These are phyloP conservation scores for Theonella swinhoei DNA, from an alignment of 37 sponge, comb jelly and placozoan genomes.

Conservation along the genomic window DNA sequence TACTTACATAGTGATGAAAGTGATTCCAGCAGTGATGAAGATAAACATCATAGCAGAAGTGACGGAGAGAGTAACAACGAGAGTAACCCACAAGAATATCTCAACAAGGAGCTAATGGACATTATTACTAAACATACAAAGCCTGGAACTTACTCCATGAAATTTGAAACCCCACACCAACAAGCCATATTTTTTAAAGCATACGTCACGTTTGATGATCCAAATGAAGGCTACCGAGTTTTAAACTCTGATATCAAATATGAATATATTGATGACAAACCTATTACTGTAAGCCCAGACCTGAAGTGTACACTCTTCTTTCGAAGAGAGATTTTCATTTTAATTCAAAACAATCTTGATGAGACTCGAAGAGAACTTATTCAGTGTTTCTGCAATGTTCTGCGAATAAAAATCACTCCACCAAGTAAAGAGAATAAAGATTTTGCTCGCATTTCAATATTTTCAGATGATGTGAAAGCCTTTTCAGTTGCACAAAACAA, in stretches of 20 bases:
- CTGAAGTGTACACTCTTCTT: slow-evolving; percentile 31
- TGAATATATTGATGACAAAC: slow-evolving; percentile 8
- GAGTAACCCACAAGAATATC: no score
- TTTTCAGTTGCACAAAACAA: slow-evolving; percentile 19
- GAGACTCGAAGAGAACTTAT: not conserved
- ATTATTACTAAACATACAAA: not conserved
- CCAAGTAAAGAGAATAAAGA: not conserved
- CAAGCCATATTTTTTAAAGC: slow-evolving; percentile 4
- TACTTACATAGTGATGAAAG: not conserved
- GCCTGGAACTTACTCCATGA: slow-evolving; percentile 4
- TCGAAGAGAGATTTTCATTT: slow-evolving; percentile 1
- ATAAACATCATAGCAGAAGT: not conserved
- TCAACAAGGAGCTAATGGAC: not conserved
- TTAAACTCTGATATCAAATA: not conserved
- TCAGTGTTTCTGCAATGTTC: not conserved
- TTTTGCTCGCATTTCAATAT: slow-evolving; percentile 1
- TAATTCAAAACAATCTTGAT: slow-evolving; percentile 12
- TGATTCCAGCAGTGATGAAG: not conserved
- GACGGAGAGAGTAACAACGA: no score
- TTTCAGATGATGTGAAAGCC: slow-evolving; percentile 40
- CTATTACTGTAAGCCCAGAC: not conserved
- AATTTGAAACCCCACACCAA: slow-evolving; percentile 2
- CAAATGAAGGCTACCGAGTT: slow-evolving; percentile 24
- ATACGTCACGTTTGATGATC: slow-evolving; percentile 24
- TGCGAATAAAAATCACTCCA: not conserved